Evolutionary conservation across 1,140 invertebrate species (phyloP).

Genomic region (Zaprionus gabonicus): DNA sequence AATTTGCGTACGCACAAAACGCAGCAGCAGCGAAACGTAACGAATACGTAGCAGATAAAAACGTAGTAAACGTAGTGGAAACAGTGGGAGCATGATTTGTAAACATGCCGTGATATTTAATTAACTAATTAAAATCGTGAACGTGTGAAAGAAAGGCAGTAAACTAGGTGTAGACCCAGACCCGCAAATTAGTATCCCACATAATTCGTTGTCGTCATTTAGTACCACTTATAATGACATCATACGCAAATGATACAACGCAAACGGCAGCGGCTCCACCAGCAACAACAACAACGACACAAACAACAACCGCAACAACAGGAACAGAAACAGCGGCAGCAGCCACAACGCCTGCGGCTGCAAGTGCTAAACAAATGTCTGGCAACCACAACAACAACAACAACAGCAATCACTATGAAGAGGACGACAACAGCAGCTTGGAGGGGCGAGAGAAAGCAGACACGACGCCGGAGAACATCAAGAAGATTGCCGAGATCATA

Average conservation of each 20-base stretch:
- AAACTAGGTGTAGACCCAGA: conserved; percentile 47
- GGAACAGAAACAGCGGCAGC: conserved; percentile 27
- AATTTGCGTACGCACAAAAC: conserved; percentile 64
- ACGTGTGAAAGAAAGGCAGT: conserved; percentile 44
- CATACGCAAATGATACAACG: conserved; percentile 79
- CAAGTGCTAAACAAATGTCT: conserved; percentile 50
- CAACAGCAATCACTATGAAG: conserved; percentile 35
- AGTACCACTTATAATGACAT: conserved; percentile 67
- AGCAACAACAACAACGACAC: conserved; percentile 30
- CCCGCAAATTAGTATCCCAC: conserved; percentile 10
- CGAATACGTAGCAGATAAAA: conserved; percentile 39
- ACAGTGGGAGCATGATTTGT: conserved; percentile 39
- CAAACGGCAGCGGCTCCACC: conserved; percentile 54
- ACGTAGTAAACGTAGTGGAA: conserved; percentile 45
- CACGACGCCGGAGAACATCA: conserved; percentile 80
- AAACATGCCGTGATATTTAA: conserved; percentile 57
- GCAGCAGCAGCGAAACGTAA: conserved; percentile 44
- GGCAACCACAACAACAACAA: conserved; percentile 42
- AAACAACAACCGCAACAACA: conserved; percentile 19
- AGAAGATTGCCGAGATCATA: conserved; percentile 83
- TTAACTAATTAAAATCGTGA: conserved; percentile 69
- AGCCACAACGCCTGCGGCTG: conserved; percentile 1
- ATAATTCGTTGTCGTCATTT: conserved; percentile 42
- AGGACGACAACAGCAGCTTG: conserved; percentile 70
- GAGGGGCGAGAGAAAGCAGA: conserved; percentile 80